Evolutionary conservation across 2,888 invertebrate genomes (phyloP).

Genomic region (Tryphoninae sp.): DNA sequence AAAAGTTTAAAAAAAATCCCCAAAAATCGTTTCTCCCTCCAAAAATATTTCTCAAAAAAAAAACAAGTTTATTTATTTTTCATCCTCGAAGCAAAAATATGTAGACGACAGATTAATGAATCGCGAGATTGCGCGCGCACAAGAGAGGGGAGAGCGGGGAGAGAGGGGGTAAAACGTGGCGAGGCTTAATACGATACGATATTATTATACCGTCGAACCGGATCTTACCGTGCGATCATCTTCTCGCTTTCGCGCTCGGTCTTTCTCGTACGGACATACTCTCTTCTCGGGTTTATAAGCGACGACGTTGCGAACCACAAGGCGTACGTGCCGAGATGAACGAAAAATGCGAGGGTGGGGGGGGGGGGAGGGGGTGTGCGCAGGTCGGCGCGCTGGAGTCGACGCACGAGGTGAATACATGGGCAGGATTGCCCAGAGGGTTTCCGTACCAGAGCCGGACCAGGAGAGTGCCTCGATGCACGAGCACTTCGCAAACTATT

Average conservation of each 20-base stretch:
- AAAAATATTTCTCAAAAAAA: too few species aligned
- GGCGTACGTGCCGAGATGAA: slow-evolving; percentile 34
- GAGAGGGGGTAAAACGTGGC: slow-evolving; percentile 29
- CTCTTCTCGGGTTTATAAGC: slow-evolving; percentile 18
- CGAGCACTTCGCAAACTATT: background rate
- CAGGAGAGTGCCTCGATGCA: background rate
- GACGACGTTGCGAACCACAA: background rate
- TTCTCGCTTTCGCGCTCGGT: slow-evolving; percentile 38
- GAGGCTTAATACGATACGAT: slow-evolving; percentile 49
- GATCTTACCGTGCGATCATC: slow-evolving; percentile 31
- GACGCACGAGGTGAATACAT: slow-evolving; percentile 2
- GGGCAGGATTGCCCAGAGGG: background rate
- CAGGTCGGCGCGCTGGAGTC: background rate
- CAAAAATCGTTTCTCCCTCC: too few species aligned
- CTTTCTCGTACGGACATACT: slow-evolving; percentile 1
- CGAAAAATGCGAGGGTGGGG: background rate
- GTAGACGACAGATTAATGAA: slow-evolving; percentile 41
- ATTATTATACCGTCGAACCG: slow-evolving; percentile 48
- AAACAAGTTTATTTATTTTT: background rate
- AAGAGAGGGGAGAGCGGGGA: too few species aligned
- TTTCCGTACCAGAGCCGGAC: background rate
- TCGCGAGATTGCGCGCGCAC: slow-evolving; percentile 36
- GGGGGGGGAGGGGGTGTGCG: background rate
- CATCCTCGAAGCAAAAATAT: too few species aligned
- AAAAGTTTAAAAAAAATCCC: too few species aligned